Conservation (phyloP, 2,113 vertebrate species). For the Alexandromys fortis region DNA sequence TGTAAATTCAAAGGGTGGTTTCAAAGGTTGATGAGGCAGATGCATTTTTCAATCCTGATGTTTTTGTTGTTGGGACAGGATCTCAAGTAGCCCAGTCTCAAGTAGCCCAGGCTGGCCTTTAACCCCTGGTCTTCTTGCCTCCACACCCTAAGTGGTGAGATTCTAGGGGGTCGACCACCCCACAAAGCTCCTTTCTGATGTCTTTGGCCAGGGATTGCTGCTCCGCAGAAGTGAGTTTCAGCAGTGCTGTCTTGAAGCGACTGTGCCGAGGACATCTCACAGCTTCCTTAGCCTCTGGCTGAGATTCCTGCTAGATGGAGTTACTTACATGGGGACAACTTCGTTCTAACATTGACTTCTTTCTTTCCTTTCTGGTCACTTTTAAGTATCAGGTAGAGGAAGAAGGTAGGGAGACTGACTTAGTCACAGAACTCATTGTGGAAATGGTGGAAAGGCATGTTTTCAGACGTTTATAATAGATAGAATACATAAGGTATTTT, state of each 20-base stretch:
- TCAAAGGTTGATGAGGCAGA: constrained; percentile 24
- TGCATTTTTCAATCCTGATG: not conserved
- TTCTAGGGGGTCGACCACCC: not conserved
- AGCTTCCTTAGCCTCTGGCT: not conserved
- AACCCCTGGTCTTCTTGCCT: not conserved
- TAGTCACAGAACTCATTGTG: not conserved
- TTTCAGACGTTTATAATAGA: not conserved
- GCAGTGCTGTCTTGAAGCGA: not conserved
- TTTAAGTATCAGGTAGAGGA: not conserved
- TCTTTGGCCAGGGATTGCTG: not conserved
- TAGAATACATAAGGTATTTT: not conserved
- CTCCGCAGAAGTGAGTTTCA: not conserved
- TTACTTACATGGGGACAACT: not conserved
- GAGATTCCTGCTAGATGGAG: not conserved
- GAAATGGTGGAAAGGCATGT: not conserved
- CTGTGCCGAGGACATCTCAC: not conserved
- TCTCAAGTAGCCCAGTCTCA: not conserved
- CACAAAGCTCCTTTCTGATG: not conserved
- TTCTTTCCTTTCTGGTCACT: not conserved
- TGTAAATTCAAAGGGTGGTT: not conserved
- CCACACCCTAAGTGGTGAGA: not conserved
- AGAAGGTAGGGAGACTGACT: not conserved
- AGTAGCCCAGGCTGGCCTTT: not conserved
- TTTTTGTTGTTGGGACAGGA: not conserved
- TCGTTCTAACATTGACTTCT: not conserved